phyloP scores from a whole-genome alignment of 2,888 invertebrate species.

The Alviniconcha strummeri region DNA sequence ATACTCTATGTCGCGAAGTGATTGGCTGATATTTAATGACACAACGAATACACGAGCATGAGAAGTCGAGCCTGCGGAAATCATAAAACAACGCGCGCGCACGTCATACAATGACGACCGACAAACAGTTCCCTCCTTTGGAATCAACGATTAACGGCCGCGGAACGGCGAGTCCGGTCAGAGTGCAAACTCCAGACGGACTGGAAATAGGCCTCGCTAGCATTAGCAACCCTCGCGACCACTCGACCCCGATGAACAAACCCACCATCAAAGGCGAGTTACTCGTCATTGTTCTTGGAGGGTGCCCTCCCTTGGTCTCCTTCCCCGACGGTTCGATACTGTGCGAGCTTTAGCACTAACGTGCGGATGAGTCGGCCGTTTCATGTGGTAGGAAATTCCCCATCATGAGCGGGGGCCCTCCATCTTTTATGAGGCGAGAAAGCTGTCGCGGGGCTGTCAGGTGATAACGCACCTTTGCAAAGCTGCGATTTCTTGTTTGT shows the following conservation, averaged over 20 bases:
- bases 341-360: neutral
- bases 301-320: neutral
- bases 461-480: neutral
- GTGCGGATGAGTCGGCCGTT: neutral
- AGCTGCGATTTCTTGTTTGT: neutral
- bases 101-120: neutral
- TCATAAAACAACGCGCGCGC: neutral
- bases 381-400: neutral
- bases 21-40: too few species aligned
- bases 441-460: slow-evolving; percentile 1
- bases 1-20: too few species aligned
- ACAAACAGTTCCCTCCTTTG: neutral
- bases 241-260: too few species aligned
- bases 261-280: slow-evolving; percentile 13
- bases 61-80: neutral
- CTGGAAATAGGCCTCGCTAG: too few species aligned
- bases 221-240: too few species aligned
- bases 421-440: neutral
- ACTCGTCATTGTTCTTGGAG: slow-evolving; percentile 23
- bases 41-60: neutral
- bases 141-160: neutral
- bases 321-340: neutral
- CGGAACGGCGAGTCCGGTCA: neutral
- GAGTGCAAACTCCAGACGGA: too few species aligned
- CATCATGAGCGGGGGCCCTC: neutral